Evolutionary conservation across 2,113 vertebrate genomes (phyloP), one percentile per base, ranked within the genome.

Genomic region (Caranx melampygus): DNA sequence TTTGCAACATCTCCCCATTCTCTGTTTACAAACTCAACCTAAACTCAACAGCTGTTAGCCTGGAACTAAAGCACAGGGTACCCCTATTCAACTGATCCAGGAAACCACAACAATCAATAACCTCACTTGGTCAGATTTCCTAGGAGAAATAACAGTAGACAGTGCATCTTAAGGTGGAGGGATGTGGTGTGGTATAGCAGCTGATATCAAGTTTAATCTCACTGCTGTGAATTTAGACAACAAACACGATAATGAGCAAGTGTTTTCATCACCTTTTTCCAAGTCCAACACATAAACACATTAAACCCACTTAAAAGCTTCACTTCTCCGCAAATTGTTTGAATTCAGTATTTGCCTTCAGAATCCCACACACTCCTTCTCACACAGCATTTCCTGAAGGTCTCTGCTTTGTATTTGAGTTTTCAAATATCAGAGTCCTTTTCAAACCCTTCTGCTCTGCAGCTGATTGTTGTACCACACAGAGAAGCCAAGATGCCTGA

Each of bases 381-480:
- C 57, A 81, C 75, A 82, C 70, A 85, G 75, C 13, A 26, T 81
- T 83, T 87, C 82, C 78, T 77, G 82, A 86, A 89, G 84, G 88
- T 87, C 88, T 64, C 66, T 51, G 52, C 77, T 82, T 85, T 83
- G 75, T 81, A 81, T 45, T 35, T 21, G 26, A 69, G 70, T 82
- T 84, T 81, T 77, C 31, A 80, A 73, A 86, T 76, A 67, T 64
- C 44, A 51, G 31, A 57, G 51, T 78, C 62, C 69, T 82, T 83
- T 88, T 72, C 40, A 87, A 76, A 71, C 45, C 52, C 58, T 72
- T 82, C 68, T 82, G 73, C 69, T 75, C 6, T 4, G 26, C 26
- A 66, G 61, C 64, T 37, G 76, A 87, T 82, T 87, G 69, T 71
- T 79, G 59, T 34, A 66, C 65, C 67, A n/a, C 72, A 63, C 66